Percentiles rank a stretch among this genome's conserved stretches.
Conservation (phyloP, 2,888 invertebrate species). For the Cyclophora albipunctata region DNA sequence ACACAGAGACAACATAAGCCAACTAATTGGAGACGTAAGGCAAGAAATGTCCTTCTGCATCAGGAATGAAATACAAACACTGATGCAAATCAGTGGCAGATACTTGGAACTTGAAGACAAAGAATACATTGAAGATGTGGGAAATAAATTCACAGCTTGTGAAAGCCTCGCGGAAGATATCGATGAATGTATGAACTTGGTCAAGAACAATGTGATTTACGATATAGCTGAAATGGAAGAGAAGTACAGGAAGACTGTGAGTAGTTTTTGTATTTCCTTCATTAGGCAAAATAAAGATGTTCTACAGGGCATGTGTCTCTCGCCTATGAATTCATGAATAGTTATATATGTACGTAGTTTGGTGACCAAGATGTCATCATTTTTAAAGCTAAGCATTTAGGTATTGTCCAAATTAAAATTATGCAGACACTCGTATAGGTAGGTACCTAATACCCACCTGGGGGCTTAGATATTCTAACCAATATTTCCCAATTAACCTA, state of each 20-base stretch:
- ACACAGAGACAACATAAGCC: constrained; percentile 25
- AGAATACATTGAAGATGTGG: constrained; percentile 24
- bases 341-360: no score
- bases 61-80: constrained; percentile 19
- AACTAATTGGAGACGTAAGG: constrained; percentile 25
- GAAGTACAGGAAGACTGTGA: constrained; percentile 30
- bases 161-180: constrained; percentile 13
- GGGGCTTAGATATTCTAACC: no score
- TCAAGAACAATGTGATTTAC: constrained; percentile 26
- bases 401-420: no score
- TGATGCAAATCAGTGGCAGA: constrained; percentile 8
- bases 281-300: no score
- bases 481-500: no score
- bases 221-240: constrained; percentile 27
- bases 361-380: no score
- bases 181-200: constrained; percentile 31
- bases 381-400: no score
- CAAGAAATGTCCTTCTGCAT: constrained; percentile 29
- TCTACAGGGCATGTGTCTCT: no score
- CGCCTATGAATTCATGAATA: no score
- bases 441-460: no score
- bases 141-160: constrained; percentile 29
- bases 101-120: constrained; percentile 20
- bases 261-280: constrained; percentile 2
- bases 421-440: no score